Percentiles rank a stretch among this genome's conserved stretches.
Conservation (phyloP, 2,113 vertebrate species). For the Seriola aureovittata region DNA sequence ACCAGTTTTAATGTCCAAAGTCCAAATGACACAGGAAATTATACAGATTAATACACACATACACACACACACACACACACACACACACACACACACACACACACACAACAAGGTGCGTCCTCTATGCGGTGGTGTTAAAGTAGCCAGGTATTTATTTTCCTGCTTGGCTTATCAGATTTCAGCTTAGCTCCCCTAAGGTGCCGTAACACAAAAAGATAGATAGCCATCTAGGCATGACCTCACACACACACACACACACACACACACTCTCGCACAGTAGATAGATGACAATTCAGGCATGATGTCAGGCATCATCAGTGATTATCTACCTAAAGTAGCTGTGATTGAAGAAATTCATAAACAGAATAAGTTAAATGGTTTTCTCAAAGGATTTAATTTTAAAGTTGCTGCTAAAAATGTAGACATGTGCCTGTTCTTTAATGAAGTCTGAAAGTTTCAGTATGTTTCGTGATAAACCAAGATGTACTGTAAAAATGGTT, state of each 20-base stretch:
- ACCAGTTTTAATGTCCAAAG: slow-evolving; percentile 9
- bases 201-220: slow-evolving; percentile 82
- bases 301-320: slow-evolving; percentile 55
- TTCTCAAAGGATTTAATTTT: background rate
- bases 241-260: slow-evolving; percentile 67
- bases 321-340: slow-evolving; percentile 44
- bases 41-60: slow-evolving; percentile 11
- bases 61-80: slow-evolving; percentile 7
- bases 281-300: slow-evolving; percentile 48
- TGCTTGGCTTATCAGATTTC: slow-evolving; percentile 84
- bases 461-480: background rate
- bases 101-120: slow-evolving; percentile 58
- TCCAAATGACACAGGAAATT: slow-evolving; percentile 17
- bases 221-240: slow-evolving; percentile 83
- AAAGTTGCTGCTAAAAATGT: background rate
- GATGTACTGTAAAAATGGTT: background rate
- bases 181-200: slow-evolving; percentile 71
- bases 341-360: slow-evolving; percentile 7
- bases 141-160: slow-evolving; percentile 80
- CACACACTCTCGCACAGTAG: slow-evolving; percentile 23
- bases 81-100: background rate
- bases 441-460: background rate
- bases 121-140: slow-evolving; percentile 74
- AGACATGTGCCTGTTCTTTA: background rate
- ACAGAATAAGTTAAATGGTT: background rate